Evolutionary conservation across 2,113 vertebrate species (phyloP).

Genomic region (Vulpes vulpes): DNA sequence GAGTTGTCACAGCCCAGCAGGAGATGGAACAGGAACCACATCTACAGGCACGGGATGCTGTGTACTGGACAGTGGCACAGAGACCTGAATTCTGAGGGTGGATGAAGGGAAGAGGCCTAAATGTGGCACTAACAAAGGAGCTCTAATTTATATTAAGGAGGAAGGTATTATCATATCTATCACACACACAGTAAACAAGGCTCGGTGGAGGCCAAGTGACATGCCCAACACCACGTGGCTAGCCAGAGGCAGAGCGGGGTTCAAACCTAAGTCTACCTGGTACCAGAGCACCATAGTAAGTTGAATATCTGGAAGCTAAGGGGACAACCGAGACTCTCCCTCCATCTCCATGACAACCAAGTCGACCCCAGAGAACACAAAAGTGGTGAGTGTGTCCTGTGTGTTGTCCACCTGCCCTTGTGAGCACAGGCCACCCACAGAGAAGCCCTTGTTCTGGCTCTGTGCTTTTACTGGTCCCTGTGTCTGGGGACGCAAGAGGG

Average conservation of each 20-base stretch:
- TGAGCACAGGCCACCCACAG: fast-evolving
- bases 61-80: neutral
- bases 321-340: neutral
- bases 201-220: fast-evolving
- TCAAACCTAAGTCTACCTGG: neutral
- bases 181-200: fast-evolving
- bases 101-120: neutral
- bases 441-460: neutral
- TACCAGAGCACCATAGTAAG: too few species aligned
- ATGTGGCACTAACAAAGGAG: neutral
- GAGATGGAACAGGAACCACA: neutral
- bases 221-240: neutral
- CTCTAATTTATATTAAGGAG: neutral
- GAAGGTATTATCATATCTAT: neutral
- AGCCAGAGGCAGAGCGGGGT: neutral
- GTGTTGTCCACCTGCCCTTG: neutral
- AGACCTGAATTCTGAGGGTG: neutral
- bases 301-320: neutral
- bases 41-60: neutral
- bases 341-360: neutral
- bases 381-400: fast-evolving
- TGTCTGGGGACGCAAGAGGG: fast-evolving
- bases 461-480: fast-evolving
- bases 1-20: neutral
- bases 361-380: neutral